These are phyloP conservation scores for Microdon myrmicae DNA, from an alignment of 2,888 invertebrate species.

Conservation along the genomic window DNA sequence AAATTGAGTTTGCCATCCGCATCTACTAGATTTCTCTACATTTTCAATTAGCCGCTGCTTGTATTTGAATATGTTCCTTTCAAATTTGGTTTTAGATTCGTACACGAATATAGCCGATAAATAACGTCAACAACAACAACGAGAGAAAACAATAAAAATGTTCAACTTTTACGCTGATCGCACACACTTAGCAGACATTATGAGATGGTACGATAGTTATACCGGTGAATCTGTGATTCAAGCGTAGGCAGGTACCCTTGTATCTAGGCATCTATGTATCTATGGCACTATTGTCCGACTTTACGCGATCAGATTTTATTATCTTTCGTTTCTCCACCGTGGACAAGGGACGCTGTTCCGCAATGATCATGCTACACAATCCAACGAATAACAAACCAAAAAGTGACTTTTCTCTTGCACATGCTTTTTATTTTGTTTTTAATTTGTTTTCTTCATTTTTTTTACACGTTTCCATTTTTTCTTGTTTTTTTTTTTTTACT, in stretches of 20 bases:
- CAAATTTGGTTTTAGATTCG: background rate
- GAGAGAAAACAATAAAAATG: slow-evolving; percentile 8
- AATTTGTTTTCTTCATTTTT: too few relatives aligned
- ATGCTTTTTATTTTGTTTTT: too few relatives aligned
- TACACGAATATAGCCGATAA: slow-evolving; percentile 24
- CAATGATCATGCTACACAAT: slow-evolving; percentile 30
- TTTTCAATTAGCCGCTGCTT: slow-evolving; percentile 9
- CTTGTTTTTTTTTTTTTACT: too few relatives aligned
- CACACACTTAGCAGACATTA: slow-evolving; percentile 35
- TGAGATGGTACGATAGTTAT: slow-evolving; percentile 7
- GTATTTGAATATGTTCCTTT: background rate
- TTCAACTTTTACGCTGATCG: slow-evolving; percentile 39
- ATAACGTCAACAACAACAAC: slow-evolving; percentile 14
- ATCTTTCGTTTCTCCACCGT: background rate
- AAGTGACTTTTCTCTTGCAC: background rate
- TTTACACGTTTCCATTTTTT: too few relatives aligned
- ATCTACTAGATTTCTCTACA: slow-evolving; percentile 25
- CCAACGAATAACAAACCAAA: background rate
- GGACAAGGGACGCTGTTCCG: slow-evolving; percentile 20
- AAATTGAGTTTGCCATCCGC: slow-evolving; percentile 15
- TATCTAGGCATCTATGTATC: slow-evolving; percentile 13
- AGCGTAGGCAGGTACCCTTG: slow-evolving; percentile 28
- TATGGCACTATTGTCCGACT: slow-evolving; percentile 19
- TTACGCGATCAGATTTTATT: too few relatives aligned
- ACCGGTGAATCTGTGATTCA: background rate